Evolutionary conservation across 2,888 invertebrate genomes (phyloP).

Genomic region (Belgica antarctica): DNA sequence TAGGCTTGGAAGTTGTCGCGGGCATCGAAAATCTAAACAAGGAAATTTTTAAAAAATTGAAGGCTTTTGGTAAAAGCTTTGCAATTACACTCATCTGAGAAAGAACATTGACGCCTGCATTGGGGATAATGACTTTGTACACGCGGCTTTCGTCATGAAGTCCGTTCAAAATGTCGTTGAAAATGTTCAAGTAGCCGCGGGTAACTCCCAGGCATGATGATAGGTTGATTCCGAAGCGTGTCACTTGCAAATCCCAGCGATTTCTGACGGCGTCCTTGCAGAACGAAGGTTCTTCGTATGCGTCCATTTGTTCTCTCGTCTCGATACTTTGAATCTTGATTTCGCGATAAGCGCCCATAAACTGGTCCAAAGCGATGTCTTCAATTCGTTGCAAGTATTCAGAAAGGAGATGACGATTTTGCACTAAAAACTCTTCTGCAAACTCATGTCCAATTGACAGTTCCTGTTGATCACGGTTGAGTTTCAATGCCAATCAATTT

Average conservation of each 20-base stretch:
- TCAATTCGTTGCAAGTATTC: not conserved
- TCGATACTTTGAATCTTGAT: not conserved
- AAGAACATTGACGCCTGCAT: not conserved
- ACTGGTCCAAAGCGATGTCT: not conserved
- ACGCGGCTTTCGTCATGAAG: not conserved
- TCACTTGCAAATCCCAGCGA: conserved; percentile 23
- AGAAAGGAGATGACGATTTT: conserved; percentile 13
- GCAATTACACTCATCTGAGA: too few relatives aligned
- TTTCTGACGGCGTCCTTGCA: not conserved
- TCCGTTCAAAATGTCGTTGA: not conserved
- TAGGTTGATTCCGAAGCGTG: not conserved
- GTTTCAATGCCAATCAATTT: too few relatives aligned
- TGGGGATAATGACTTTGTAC: not conserved
- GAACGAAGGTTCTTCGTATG: not conserved
- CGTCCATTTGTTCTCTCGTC: not conserved
- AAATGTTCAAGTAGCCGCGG: not conserved
- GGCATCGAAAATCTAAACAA: not conserved
- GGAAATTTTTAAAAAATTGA: too few relatives aligned
- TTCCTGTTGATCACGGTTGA: too few relatives aligned
- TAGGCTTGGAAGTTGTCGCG: not conserved
- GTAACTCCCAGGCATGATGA: not conserved
- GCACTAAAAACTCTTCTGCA: not conserved
- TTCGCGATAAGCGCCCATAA: not conserved
- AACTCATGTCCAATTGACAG: conserved; percentile 5
- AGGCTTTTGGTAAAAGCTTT: too few relatives aligned